These are phyloP conservation scores for Actinemys pallida DNA, from an alignment of 2,113 vertebrate species.

Conservation along the genomic window DNA sequence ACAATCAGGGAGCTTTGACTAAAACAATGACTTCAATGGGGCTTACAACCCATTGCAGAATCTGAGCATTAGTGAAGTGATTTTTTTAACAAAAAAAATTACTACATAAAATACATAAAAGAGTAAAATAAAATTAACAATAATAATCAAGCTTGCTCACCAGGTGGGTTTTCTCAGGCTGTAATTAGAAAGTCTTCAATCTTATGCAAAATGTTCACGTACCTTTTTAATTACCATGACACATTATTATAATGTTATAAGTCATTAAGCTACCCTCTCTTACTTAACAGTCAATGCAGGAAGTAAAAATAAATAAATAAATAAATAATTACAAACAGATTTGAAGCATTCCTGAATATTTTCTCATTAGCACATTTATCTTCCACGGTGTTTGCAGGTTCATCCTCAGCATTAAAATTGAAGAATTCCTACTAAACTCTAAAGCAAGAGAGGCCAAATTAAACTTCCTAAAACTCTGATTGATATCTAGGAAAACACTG, in stretches of 20 bases:
- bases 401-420: not conserved
- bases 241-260: slow-evolving; percentile 34
- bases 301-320: slow-evolving; percentile 6
- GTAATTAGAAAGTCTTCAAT: slow-evolving; percentile 9
- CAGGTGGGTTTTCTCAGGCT: slow-evolving; percentile 12
- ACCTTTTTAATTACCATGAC: slow-evolving; percentile 41
- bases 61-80: not conserved
- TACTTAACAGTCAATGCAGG: slow-evolving; percentile 61
- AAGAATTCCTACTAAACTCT: slow-evolving; percentile 20
- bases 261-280: slow-evolving; percentile 46
- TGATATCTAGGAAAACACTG: slow-evolving; percentile 16
- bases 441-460: not conserved
- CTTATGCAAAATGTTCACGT: slow-evolving; percentile 27
- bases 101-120: slow-evolving; percentile 20
- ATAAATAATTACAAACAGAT: slow-evolving; percentile 31
- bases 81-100: not conserved
- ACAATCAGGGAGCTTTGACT: not conserved
- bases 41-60: not conserved
- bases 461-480: not conserved
- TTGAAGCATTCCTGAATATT: slow-evolving; percentile 39
- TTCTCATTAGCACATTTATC: slow-evolving; percentile 38
- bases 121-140: slow-evolving; percentile 18
- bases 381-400: slow-evolving; percentile 9
- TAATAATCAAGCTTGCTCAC: slow-evolving; percentile 8
- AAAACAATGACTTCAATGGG: not conserved